phyloP scores from a whole-genome alignment of 2,797 vertebrate genomes.

The Linurgus olivaceus region DNA sequence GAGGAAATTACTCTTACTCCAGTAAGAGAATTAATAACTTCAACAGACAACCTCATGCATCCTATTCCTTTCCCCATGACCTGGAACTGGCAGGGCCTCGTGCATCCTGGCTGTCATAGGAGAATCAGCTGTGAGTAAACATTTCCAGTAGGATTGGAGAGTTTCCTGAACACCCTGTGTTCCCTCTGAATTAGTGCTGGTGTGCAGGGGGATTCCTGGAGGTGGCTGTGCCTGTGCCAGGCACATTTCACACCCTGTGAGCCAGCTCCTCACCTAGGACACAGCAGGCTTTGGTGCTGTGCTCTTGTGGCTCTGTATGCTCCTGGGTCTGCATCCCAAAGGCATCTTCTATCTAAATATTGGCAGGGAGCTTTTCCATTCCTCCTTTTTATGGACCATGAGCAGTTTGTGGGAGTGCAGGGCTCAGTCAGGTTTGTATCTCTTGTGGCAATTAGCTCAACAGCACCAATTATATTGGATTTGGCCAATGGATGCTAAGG shows the following conservation, averaged over 20 bases:
- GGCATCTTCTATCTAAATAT: not conserved
- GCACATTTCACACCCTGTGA: not conserved
- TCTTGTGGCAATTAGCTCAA: not conserved
- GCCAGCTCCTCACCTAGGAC: not conserved
- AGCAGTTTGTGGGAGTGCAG: not conserved
- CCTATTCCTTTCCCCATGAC: not conserved
- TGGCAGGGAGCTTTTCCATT: not conserved
- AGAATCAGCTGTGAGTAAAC: not conserved
- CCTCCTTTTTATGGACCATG: rapidly evolving
- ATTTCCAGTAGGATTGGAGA: not conserved
- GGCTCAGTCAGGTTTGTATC: not conserved
- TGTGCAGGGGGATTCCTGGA: not conserved
- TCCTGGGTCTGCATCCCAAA: not conserved
- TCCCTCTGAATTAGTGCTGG: not conserved
- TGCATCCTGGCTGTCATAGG: not conserved
- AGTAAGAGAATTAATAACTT: not conserved
- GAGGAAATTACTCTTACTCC: not conserved
- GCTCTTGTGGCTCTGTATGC: rapidly evolving
- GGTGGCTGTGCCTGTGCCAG: not conserved
- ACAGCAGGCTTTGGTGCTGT: rapidly evolving
- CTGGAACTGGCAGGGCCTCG: not conserved
- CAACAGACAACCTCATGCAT: not conserved
- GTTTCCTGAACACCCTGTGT: not conserved
- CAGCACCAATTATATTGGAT: not conserved
- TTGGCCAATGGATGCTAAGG: not conserved